Base-by-base conservation (phyloP, 2,888 invertebrate genomes). In the Nudaria mundana region DNA sequence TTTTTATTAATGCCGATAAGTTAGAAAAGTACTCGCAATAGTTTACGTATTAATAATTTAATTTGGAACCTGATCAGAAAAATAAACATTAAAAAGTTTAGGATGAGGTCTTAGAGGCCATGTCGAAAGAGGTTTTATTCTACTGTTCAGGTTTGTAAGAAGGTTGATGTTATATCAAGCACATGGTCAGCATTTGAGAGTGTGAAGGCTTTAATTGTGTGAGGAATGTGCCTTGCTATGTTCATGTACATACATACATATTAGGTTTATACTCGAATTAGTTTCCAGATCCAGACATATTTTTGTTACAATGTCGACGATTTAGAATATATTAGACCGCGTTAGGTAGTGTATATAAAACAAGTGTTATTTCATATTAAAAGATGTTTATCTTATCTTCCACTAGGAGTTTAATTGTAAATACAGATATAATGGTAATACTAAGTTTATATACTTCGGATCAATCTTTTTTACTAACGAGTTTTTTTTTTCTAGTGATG, bases 171-270 rank as follows among this genome's bases (percentile, higher is more conserved):
- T 77, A 75, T 82, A 80, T 81, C 80, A 79, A 79, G 71, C 80
- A 80, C 82, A 81, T 75, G 80, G 78, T 81, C 83, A 67, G 70
- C 74, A 74, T 72, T 76, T 71, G 71, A 66, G 71, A 76, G 76
- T 63, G 73, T 79, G 71, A 76, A 71, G 86, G 85, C 83, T 85
- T 85, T 81, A 81, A 81, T 75, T 77, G 87, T 79, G 88, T 87
- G 85, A 84, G 89, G 89, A 89, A 88, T 89, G 89, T 89, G 89
- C 89, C 89, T 89, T 89, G 89, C 87, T 83, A 78, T 81, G 81
- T 87, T 82, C 67, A 81, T 84, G 82, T 71, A 75, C 69, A 20
- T 20, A 5, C 71, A 70, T 68, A 67, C 76, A 77, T 76, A 74
- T 77, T 87, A 87, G 86, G 82, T 83, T 80, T 85, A 87, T 80